phyloP scores from a whole-genome alignment of 53 echinoderm and acorn worm species.

The Patiria pectinifera region DNA sequence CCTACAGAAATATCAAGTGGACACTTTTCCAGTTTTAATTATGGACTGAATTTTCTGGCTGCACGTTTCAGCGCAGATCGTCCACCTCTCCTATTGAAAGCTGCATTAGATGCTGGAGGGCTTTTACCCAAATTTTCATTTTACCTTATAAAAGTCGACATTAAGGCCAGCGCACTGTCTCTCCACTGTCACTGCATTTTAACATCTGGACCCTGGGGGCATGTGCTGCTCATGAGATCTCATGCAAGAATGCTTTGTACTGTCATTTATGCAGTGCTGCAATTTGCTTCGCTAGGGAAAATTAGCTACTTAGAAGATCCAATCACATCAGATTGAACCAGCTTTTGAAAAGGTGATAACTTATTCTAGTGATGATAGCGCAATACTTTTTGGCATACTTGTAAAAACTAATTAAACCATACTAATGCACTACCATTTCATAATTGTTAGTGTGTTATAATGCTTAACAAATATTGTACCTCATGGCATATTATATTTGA shows the following conservation, averaged over 20 bases:
- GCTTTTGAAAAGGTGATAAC: slow-evolving; percentile 1
- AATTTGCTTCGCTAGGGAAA: slow-evolving; percentile 20
- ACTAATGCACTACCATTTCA: not conserved
- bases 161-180: slow-evolving; percentile 60
- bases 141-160: slow-evolving; percentile 69
- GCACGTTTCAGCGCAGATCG: slow-evolving; percentile 49
- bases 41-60: slow-evolving; percentile 68
- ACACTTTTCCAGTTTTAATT: slow-evolving; percentile 77
- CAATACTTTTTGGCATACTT: not conserved
- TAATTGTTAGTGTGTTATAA: not conserved
- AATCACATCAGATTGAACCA: slow-evolving; percentile 22
- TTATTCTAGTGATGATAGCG: not conserved
- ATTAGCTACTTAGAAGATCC: not conserved
- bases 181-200: slow-evolving; percentile 65
- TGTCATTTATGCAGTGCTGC: slow-evolving; percentile 53
- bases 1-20: slow-evolving; percentile 68
- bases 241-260: slow-evolving; percentile 74
- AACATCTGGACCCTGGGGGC: slow-evolving; percentile 67
- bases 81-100: slow-evolving; percentile 63
- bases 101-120: slow-evolving; percentile 40
- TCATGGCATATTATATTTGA: slow-evolving; percentile 20
- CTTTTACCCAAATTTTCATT: slow-evolving; percentile 69
- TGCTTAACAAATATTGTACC: not conserved
- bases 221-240: slow-evolving; percentile 62
- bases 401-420: not conserved